Conservation (phyloP, 2,888 invertebrate genomes). For the Hyposoter didymator region DNA sequence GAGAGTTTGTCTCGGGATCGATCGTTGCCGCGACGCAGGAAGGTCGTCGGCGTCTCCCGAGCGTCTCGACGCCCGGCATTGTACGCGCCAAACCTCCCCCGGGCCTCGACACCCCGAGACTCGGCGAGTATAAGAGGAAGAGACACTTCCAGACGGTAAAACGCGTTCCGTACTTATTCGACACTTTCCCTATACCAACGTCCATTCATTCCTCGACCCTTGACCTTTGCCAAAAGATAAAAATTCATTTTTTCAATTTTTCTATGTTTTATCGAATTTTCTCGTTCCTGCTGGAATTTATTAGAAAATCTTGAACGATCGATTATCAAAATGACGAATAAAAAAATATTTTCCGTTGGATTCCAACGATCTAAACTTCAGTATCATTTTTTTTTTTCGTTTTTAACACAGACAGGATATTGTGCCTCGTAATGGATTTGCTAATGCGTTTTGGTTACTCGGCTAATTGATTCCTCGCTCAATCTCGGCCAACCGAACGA, state of each 20-base stretch:
- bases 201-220: no score
- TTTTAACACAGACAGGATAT: neutral
- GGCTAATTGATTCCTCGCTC: slow-evolving; percentile 52
- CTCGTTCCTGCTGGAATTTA: no score
- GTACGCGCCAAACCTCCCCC: slow-evolving; percentile 64
- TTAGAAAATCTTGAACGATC: no score
- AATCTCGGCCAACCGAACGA: slow-evolving; percentile 34
- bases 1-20: slow-evolving; percentile 50
- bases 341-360: no score
- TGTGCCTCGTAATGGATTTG: slow-evolving; percentile 37
- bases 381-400: no score
- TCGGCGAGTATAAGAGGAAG: neutral
- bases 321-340: no score
- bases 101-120: slow-evolving; percentile 32
- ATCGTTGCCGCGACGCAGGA: slow-evolving; percentile 58
- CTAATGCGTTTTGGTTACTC: slow-evolving; percentile 50
- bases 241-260: no score
- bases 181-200: no score
- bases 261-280: no score
- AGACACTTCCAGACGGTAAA: slow-evolving; percentile 29
- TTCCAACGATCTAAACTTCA: no score
- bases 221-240: no score
- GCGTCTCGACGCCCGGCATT: slow-evolving; percentile 73
- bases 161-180: neutral
- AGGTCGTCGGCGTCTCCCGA: slow-evolving; percentile 74